Percentiles rank a stretch among this genome's conserved stretches.
phyloP scores from a whole-genome alignment of 2,888 invertebrate genomes.

The Blomia tropicalis region DNA sequence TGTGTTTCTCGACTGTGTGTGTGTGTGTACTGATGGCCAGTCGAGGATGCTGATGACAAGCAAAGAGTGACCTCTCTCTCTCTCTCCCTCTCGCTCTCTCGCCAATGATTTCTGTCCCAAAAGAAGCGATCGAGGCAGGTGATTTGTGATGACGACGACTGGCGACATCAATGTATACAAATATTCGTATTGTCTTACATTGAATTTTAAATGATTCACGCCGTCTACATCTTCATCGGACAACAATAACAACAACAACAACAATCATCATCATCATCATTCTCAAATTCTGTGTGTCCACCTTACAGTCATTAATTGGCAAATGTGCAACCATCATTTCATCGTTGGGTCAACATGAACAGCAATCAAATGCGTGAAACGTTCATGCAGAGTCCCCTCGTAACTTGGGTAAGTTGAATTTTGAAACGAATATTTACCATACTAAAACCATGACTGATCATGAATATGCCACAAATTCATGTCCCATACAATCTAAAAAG shows the following conservation, averaged over 20 bases:
- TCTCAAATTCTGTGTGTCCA: too few relatives aligned
- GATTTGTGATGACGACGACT: conserved; percentile 14
- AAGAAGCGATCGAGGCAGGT: conserved; percentile 4
- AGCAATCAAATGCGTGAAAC: not conserved
- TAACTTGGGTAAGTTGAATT: conserved; percentile 5
- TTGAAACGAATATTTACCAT: too few relatives aligned
- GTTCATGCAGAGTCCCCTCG: conserved; percentile 14
- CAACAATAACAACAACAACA: too few relatives aligned
- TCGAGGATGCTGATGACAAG: conserved; percentile 9
- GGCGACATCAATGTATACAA: not conserved
- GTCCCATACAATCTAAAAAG: not conserved
- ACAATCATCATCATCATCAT: too few relatives aligned
- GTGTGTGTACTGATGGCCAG: not conserved
- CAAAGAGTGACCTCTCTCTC: not conserved
- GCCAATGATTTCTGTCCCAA: not conserved
- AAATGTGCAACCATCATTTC: not conserved
- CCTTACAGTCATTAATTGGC: not conserved
- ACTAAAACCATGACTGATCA: not conserved
- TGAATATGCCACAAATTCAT: not conserved
- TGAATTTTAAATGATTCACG: not conserved
- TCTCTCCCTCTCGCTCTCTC: not conserved
- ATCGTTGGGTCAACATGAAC: not conserved
- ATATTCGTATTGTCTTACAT: not conserved
- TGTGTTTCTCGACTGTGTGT: not conserved
- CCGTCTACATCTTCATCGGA: not conserved